phyloP scores from a whole-genome alignment of 2,113 vertebrate species.

The Natator depressus region DNA sequence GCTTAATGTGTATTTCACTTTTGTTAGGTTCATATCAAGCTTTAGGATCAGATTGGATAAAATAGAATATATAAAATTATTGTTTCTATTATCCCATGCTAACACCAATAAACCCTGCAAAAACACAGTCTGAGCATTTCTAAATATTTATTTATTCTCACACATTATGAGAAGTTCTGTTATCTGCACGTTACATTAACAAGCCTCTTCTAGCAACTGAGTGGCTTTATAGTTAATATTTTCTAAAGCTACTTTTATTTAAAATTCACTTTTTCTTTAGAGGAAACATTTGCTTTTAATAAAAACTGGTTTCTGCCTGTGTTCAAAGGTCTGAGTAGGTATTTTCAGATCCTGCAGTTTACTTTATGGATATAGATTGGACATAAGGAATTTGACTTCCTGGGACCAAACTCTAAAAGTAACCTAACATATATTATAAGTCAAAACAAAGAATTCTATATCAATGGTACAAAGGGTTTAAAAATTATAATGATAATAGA shows the following conservation, averaged over 20 bases:
- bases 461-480: background rate
- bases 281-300: background rate
- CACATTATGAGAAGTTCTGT: background rate
- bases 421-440: background rate
- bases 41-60: conserved; percentile 8
- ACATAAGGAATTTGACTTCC: background rate
- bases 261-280: background rate
- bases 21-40: background rate
- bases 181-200: background rate
- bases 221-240: conserved; percentile 23
- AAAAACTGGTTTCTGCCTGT: background rate
- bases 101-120: background rate
- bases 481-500: background rate
- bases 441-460: background rate
- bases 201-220: background rate
- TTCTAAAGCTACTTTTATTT: background rate
- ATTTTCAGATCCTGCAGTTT: background rate
- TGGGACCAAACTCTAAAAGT: background rate
- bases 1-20: background rate
- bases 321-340: background rate
- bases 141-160: conserved; percentile 8
- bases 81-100: background rate
- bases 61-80: background rate
- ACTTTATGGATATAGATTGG: background rate
- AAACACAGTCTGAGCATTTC: background rate